A percentile compares a stretch with the other conserved stretches of the same genome.
phyloP scores from a whole-genome alignment of 2,113 vertebrate species.

The Grus americana region DNA sequence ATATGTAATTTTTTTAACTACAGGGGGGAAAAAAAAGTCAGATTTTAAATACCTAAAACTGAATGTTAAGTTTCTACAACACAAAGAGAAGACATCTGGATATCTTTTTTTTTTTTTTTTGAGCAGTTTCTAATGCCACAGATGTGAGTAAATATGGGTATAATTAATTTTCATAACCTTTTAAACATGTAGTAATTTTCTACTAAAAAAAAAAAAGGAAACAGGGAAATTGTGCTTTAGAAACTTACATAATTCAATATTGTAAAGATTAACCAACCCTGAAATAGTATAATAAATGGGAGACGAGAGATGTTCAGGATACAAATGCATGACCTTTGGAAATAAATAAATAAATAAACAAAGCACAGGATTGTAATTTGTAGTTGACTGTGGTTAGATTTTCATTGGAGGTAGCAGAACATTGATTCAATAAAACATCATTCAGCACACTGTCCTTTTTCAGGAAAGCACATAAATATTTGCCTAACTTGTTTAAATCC shows the following conservation, averaged over 20 bases:
- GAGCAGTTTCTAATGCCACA: background rate
- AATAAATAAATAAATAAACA: constrained; percentile 29
- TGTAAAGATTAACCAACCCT: constrained; percentile 55
- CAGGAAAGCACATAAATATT: constrained; percentile 28
- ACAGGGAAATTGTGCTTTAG: constrained; percentile 11
- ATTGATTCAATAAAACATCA: constrained; percentile 4
- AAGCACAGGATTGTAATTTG: background rate
- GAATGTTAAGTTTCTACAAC: background rate
- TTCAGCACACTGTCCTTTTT: background rate
- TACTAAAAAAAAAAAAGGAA: background rate
- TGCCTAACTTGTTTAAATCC: constrained; percentile 25
- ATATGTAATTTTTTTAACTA: background rate
- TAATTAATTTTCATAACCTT: constrained; percentile 58
- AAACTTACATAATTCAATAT: constrained; percentile 57
- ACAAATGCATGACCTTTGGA: constrained; percentile 55
- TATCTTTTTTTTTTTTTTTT: background rate
- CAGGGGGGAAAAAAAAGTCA: background rate
- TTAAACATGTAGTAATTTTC: constrained; percentile 36
- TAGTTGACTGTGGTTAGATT: constrained; percentile 1
- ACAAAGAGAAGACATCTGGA: background rate
- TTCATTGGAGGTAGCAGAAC: background rate
- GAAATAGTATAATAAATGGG: constrained; percentile 50
- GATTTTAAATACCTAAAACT: background rate
- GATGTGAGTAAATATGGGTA: constrained; percentile 25
- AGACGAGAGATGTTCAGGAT: background rate